A percentile compares a stretch with the other conserved stretches of the same genome.
Evolutionary conservation across 2,113 vertebrate genomes (phyloP).

Genomic region (Ciconia stormi): DNA sequence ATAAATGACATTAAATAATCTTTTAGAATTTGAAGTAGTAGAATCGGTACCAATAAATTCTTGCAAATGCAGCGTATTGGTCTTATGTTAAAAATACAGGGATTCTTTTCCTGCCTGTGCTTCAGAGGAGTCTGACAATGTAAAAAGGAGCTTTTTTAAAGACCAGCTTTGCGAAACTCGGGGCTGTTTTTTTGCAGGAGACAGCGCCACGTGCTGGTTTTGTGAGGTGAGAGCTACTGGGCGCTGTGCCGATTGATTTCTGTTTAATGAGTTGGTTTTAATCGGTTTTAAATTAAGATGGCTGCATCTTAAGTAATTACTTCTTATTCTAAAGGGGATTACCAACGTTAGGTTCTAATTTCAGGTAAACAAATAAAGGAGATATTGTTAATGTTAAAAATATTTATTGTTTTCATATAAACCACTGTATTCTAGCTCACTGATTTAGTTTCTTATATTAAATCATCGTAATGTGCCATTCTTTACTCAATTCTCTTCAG

Average conservation of each 20-base stretch:
- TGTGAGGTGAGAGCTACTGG: not conserved
- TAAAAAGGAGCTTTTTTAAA: not conserved
- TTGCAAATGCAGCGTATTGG: not conserved
- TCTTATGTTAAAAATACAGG: not conserved
- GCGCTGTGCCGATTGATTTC: not conserved
- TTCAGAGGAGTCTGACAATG: not conserved
- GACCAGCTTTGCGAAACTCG: not conserved
- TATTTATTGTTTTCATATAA: not conserved
- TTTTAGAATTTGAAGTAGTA: not conserved
- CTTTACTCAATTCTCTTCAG: not conserved
- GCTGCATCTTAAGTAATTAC: not conserved
- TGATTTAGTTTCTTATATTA: not conserved
- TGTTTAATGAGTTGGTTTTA: not conserved
- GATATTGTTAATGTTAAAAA: not conserved
- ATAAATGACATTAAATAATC: not conserved
- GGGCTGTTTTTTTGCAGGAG: conserved; percentile 41
- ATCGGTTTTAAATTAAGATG: not conserved
- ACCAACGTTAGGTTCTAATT: not conserved
- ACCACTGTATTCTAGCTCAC: not conserved
- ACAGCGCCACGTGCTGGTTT: conserved; percentile 72
- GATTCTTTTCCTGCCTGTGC: not conserved
- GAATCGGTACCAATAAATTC: not conserved
- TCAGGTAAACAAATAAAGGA: not conserved
- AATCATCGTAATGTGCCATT: not conserved
- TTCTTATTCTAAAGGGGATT: not conserved